A percentile compares a stretch with the other conserved stretches of the same genome.
Evolutionary conservation across 2,797 vertebrate genomes (phyloP).

Genomic region (Channa striata): DNA sequence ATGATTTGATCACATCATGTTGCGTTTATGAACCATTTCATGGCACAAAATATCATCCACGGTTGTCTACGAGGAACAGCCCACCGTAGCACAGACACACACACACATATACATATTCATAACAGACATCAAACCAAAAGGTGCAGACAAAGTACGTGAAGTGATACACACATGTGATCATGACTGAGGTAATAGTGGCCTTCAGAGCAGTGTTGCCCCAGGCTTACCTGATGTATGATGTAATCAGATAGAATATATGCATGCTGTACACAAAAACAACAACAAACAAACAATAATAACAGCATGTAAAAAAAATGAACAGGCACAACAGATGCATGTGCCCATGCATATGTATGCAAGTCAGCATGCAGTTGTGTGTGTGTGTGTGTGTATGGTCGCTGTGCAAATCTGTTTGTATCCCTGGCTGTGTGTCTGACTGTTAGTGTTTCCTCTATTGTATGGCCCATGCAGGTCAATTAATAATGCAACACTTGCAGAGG

Average conservation of each 20-base stretch:
- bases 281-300: slow-evolving; percentile 41
- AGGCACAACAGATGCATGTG: slow-evolving; percentile 1
- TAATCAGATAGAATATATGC: slow-evolving; percentile 74
- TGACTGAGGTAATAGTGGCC: slow-evolving; percentile 52
- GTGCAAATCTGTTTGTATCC: slow-evolving; percentile 22
- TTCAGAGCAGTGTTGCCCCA: slow-evolving; percentile 62
- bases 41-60: slow-evolving; percentile 4
- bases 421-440: slow-evolving; percentile 35
- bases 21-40: slow-evolving; percentile 49
- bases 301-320: slow-evolving; percentile 23
- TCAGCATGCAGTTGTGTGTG: not conserved
- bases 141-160: slow-evolving; percentile 61
- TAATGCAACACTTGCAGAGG: slow-evolving; percentile 80
- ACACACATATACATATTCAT: slow-evolving; percentile 21
- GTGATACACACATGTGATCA: slow-evolving; percentile 65
- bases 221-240: slow-evolving; percentile 62
- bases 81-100: slow-evolving; percentile 5
- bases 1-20: slow-evolving; percentile 44
- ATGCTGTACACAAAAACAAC: slow-evolving; percentile 60
- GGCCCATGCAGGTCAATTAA: slow-evolving; percentile 77
- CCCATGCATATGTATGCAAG: slow-evolving; percentile 12
- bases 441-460: slow-evolving; percentile 60
- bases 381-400: slow-evolving; percentile 3
- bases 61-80: slow-evolving; percentile 6
- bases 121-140: slow-evolving; percentile 65